Percentiles rank a stretch among this genome's conserved stretches.
phyloP scores from a whole-genome alignment of 2,797 vertebrate species.

The Zalophus californianus region DNA sequence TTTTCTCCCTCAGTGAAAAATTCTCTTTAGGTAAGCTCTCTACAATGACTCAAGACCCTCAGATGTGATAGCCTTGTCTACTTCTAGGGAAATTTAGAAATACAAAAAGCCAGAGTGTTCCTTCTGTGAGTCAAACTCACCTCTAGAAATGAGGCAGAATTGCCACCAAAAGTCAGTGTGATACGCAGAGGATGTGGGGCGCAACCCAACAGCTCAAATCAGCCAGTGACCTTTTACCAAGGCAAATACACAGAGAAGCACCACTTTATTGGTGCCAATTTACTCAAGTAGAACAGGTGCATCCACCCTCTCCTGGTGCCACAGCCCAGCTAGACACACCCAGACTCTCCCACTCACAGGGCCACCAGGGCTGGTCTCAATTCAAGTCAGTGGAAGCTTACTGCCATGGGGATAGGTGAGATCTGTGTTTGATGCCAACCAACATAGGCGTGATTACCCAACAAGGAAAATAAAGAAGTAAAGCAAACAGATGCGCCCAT shows the following conservation, averaged over 20 bases:
- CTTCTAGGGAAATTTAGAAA: constrained; percentile 25
- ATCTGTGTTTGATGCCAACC: constrained; percentile 22
- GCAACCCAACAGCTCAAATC: neutral
- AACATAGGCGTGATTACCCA: neutral
- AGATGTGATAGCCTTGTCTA: neutral
- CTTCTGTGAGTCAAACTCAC: constrained; percentile 9
- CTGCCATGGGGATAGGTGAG: neutral
- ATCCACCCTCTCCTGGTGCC: neutral
- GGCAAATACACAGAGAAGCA: constrained; percentile 5
- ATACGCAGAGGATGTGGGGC: neutral
- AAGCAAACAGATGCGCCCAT: constrained; percentile 41
- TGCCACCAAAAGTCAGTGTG: neutral
- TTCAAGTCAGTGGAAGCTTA: constrained; percentile 51
- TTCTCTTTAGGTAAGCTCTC: neutral
- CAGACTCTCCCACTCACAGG: constrained; percentile 5
- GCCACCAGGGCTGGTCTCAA: neutral
- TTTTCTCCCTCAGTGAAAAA: constrained; percentile 23
- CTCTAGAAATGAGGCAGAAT: constrained; percentile 70
- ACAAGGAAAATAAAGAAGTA: constrained; percentile 50
- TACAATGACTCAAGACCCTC: neutral
- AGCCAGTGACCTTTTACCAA: constrained; percentile 45
- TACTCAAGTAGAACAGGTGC: constrained; percentile 52
- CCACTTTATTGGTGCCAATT: neutral
- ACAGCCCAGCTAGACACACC: constrained; percentile 37
- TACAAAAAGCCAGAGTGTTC: neutral